Percentiles rank a stretch among this genome's conserved stretches.
Conservation (phyloP, 2,888 invertebrate genomes). For the Dicycla oo region DNA sequence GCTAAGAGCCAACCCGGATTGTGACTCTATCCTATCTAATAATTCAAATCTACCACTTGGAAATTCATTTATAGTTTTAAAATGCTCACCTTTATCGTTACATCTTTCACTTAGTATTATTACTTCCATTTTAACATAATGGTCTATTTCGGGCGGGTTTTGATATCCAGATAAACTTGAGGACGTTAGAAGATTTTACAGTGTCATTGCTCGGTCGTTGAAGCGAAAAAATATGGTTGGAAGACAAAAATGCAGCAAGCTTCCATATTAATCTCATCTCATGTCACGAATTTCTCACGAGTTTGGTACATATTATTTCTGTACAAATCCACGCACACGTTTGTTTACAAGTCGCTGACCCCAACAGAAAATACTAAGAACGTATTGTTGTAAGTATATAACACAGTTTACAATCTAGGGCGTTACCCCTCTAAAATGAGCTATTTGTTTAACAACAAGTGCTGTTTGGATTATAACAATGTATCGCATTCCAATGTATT, state of each 20-base stretch:
- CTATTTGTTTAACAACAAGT: conserved; percentile 84
- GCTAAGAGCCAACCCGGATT: conserved; percentile 63
- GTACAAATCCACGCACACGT: conserved; percentile 73
- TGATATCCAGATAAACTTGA: conserved; percentile 55
- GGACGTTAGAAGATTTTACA: conserved; percentile 37
- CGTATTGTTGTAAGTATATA: conserved; percentile 83
- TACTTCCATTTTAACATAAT: conserved; percentile 55
- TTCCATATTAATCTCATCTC: conserved; percentile 48
- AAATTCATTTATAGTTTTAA: conserved; percentile 53
- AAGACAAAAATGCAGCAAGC: conserved; percentile 48
- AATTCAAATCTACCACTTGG: conserved; percentile 44
- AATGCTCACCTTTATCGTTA: conserved; percentile 50
- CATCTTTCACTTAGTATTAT: conserved; percentile 57
- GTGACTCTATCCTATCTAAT: conserved; percentile 53
- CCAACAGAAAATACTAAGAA: conserved; percentile 81
- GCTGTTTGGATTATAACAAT: conserved; percentile 81
- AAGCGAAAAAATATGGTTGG: conserved; percentile 25
- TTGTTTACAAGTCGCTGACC: conserved; percentile 87
- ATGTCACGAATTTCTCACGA: conserved; percentile 64
- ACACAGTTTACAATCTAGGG: conserved; percentile 85
- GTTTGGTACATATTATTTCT: conserved; percentile 67
- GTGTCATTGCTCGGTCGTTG: conserved; percentile 52
- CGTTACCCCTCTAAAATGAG: conserved; percentile 87
- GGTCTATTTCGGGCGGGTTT: conserved; percentile 48
- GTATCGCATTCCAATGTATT: conserved; percentile 77